These are phyloP conservation scores for Dendrolimus kikuchii DNA, from an alignment of 1,140 invertebrate genomes.

Conservation along the genomic window DNA sequence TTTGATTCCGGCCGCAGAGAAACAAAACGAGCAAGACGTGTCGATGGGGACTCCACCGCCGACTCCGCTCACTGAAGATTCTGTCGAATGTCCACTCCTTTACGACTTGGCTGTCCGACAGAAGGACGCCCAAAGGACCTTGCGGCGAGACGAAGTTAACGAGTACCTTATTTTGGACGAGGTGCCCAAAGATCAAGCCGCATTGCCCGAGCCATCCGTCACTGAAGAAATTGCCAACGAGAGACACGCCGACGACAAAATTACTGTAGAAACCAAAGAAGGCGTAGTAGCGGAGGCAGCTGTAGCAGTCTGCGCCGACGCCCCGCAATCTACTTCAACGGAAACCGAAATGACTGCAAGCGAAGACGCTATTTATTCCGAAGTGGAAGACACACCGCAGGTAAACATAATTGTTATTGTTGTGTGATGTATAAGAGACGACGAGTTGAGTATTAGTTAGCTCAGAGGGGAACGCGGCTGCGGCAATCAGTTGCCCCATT, in stretches of 20 bases:
- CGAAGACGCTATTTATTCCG: slow-evolving; percentile 81
- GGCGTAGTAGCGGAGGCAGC: slow-evolving; percentile 5
- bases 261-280: too few species aligned
- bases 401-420: slow-evolving; percentile 20
- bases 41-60: slow-evolving; percentile 31
- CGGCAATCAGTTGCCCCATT: too few species aligned
- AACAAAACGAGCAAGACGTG: slow-evolving; percentile 19
- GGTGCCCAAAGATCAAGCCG: slow-evolving; percentile 36
- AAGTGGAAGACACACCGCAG: slow-evolving; percentile 72
- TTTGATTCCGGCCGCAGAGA: slow-evolving; percentile 28
- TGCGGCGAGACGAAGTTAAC: slow-evolving; percentile 36
- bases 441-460: not conserved
- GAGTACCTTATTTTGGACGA: slow-evolving; percentile 57
- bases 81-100: slow-evolving; percentile 23
- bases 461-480: too few species aligned
- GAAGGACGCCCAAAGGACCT: slow-evolving; percentile 19
- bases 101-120: slow-evolving; percentile 25
- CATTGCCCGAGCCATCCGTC: slow-evolving; percentile 38
- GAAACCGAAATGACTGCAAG: slow-evolving; percentile 52
- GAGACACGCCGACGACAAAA: not conserved
- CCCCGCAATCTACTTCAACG: slow-evolving; percentile 8
- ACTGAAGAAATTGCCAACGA: slow-evolving; percentile 31
- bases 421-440: not conserved
- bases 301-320: slow-evolving; percentile 5
- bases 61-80: slow-evolving; percentile 25